phyloP scores from a whole-genome alignment of 2,113 vertebrate species.

The Stigmatopora nigra region DNA sequence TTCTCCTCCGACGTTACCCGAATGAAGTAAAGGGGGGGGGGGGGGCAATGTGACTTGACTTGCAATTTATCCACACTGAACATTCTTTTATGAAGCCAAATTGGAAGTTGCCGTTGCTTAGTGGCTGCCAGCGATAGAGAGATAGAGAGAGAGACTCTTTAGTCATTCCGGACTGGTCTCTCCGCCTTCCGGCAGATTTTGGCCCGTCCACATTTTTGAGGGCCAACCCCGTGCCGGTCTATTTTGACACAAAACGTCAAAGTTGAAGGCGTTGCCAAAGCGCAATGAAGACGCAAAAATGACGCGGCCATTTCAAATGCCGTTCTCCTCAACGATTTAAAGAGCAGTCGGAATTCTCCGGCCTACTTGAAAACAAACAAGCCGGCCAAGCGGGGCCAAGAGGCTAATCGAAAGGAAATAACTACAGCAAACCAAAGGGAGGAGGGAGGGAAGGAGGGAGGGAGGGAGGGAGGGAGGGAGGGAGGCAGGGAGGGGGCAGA shows the following conservation, averaged over 20 bases:
- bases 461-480: conserved; percentile 1
- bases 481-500: not conserved
- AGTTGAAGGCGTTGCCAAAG: no score
- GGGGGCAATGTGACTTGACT: not conserved
- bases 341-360: conserved; percentile 15
- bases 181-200: no score
- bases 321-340: no score
- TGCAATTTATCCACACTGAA: not conserved
- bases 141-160: no score
- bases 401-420: conserved; percentile 53
- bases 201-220: not conserved
- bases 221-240: not conserved
- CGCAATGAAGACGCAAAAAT: no score
- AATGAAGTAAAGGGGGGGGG: not conserved
- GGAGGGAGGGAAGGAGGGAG: conserved; percentile 34
- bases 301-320: no score
- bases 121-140: no score
- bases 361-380: conserved; percentile 50
- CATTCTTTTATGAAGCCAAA: not conserved
- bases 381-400: conserved; percentile 29
- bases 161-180: no score
- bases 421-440: conserved; percentile 52
- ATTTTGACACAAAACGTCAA: not conserved
- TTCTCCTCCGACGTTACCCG: conserved; percentile 6
- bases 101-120: not conserved